A percentile compares a stretch with the other conserved stretches of the same genome.
phyloP scores from a whole-genome alignment of 1,140 invertebrate genomes.

The Penaeus japonicus region DNA sequence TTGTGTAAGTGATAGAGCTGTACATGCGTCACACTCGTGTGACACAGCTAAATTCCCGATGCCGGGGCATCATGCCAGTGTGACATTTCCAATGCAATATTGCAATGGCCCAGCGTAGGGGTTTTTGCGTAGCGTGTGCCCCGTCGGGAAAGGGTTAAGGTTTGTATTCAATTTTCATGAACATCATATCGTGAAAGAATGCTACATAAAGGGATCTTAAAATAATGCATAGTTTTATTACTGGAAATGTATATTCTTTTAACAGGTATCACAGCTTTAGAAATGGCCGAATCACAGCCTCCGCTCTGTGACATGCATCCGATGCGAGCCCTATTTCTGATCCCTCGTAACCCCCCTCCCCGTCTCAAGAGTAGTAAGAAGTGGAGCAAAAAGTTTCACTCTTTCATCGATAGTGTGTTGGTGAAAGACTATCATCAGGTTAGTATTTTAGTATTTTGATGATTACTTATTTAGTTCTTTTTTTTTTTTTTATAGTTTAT shows the following conservation, averaged over 20 bases:
- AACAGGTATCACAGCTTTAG: conserved; percentile 90
- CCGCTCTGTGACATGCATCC: conserved; percentile 99
- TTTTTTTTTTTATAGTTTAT: background rate
- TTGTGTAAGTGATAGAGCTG: too few species aligned
- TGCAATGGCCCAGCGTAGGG: too few species aligned
- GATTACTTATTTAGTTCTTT: background rate
- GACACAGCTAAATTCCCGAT: too few species aligned
- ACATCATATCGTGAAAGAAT: too few species aligned
- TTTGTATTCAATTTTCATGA: too few species aligned
- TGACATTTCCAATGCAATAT: too few species aligned
- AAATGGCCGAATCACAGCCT: conserved; percentile 99
- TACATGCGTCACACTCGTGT: too few species aligned
- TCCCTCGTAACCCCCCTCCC: conserved; percentile 96
- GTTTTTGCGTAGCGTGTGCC: too few species aligned
- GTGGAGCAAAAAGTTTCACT: conserved; percentile 96
- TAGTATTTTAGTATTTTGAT: background rate
- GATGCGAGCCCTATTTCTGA: conserved; percentile 98
- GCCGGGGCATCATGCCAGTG: too few species aligned
- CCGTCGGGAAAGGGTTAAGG: too few species aligned
- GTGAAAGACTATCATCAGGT: conserved; percentile 68
- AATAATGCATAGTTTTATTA: background rate
- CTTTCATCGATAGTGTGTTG: conserved; percentile 73
- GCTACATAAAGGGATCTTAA: too few species aligned
- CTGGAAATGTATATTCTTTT: background rate
- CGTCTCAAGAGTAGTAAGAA: conserved; percentile 94